Evolutionary conservation across 2,113 vertebrate genomes (phyloP), one percentile per base, ranked within the genome.

Genomic region (Macaca nemestrina): DNA sequence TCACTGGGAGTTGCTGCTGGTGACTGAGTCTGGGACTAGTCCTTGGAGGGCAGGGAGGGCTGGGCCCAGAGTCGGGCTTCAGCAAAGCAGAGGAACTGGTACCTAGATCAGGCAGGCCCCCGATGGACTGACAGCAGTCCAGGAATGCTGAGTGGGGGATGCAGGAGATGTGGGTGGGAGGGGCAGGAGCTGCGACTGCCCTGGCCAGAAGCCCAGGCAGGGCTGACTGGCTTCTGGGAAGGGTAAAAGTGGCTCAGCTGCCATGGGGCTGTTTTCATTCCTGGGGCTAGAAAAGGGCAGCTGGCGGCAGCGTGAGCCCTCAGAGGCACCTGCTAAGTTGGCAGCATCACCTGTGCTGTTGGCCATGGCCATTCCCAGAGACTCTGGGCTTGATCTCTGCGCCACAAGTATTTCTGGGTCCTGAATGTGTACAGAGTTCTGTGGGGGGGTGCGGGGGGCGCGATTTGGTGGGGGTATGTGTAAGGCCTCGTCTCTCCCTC

Each of bases 241-340:
- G 76, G 80, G 78, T 55, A 14, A 50, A 35, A 75, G 79, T 22
- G 35, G 68, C 80, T 23, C 25, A 4, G 88, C 35, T 11, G 0
- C 72, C 0, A 0, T 3, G 55, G 76, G 64, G 80, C 87, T 11
- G 20, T 61, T 55, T 76, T 23, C 40, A 2, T 22, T 38, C 64
- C 86, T 27, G 35, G 55, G 55, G 45, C 67, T 12, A 76, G 27
- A 86, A 78, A 82, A 94, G 93, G 96, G 82, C 82, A 67, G 78
- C 79, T 50, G 82, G 82, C 79, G 17, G 79, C 9, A 0, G 8
- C 0, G 2, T 0, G 48, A 81, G 43, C 83, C 40, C 45, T 43
- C 16, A 0, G 83, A 75, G 86, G 80, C 96, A 96, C 93, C 95
- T 95, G 97, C 73, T 80, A 3, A 13, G 14, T n/a, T 86, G 85